These are phyloP conservation scores for Volucella zonaria DNA, from an alignment of 2,888 invertebrate genomes.

Conservation along the genomic window DNA sequence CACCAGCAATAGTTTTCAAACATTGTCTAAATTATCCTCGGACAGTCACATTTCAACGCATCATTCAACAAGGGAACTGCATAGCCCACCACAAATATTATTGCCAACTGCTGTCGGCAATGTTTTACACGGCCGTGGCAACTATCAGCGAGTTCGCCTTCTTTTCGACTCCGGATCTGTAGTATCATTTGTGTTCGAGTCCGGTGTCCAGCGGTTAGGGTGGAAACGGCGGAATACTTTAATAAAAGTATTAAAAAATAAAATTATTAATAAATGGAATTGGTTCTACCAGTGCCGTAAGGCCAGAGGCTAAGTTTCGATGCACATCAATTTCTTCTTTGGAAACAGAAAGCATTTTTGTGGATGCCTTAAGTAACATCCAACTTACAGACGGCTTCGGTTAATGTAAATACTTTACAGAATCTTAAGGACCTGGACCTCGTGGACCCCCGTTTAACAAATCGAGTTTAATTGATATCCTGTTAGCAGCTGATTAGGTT, in stretches of 20 bases:
- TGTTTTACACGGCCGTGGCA: neutral
- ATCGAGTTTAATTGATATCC: conserved; percentile 53
- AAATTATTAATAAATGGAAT: neutral
- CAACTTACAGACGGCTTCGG: neutral
- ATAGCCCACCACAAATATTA: neutral
- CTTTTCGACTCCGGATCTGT: too few relatives aligned
- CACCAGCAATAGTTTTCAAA: too few relatives aligned
- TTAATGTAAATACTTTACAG: neutral
- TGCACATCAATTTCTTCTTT: neutral
- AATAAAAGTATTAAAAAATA: too few relatives aligned
- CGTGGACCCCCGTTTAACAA: conserved; percentile 55
- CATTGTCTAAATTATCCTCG: too few relatives aligned
- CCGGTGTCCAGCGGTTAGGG: neutral
- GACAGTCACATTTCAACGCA: too few relatives aligned
- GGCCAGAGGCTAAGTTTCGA: neutral
- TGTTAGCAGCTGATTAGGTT: conserved; percentile 60
- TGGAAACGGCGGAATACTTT: neutral
- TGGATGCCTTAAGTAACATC: neutral
- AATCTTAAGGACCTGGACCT: conserved; percentile 41
- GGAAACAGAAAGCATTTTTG: neutral
- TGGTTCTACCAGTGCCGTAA: neutral
- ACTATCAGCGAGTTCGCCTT: neutral
- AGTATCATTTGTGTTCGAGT: neutral
- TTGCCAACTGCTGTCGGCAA: neutral
- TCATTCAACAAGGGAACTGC: too few relatives aligned